phyloP scores from a whole-genome alignment of 2,888 invertebrate species.

The Sinohyriopsis cumingii region DNA sequence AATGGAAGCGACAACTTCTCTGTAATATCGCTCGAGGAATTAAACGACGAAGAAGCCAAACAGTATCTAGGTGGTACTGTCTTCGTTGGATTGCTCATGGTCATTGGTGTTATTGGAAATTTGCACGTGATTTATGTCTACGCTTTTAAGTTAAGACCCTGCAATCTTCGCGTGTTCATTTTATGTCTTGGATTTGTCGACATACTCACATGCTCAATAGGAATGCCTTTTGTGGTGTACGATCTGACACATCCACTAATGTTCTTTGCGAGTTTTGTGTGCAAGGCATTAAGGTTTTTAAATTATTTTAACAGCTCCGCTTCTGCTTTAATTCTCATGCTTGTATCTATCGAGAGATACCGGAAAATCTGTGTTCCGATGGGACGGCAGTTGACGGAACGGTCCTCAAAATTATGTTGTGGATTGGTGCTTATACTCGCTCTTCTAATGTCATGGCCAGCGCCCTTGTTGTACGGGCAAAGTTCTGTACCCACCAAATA shows the following conservation, averaged over 20 bases:
- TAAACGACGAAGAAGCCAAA: conserved; percentile 2
- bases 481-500: conserved; percentile 35
- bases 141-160: conserved; percentile 2
- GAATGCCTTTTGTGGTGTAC: conserved; percentile 12
- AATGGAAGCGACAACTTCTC: too few relatives aligned
- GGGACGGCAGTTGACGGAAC: conserved; percentile 37
- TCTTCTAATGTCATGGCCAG: conserved; percentile 39
- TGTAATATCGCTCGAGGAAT: not conserved
- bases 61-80: conserved; percentile 12
- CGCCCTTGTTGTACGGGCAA: conserved; percentile 49
- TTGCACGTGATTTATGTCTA: conserved; percentile 7
- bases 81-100: conserved; percentile 7
- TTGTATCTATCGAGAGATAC: conserved; percentile 34
- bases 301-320: conserved; percentile 5
- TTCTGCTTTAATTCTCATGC: conserved; percentile 5
- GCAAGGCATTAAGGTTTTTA: conserved; percentile 8
- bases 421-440: conserved; percentile 18
- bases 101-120: conserved; percentile 11
- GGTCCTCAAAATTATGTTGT: conserved; percentile 29
- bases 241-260: conserved; percentile 5
- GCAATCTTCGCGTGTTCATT: conserved; percentile 7
- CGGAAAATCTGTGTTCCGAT: conserved; percentile 52
- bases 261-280: conserved; percentile 1
- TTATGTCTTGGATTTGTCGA: conserved; percentile 4
- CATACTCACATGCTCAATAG: conserved; percentile 4